phyloP scores from a whole-genome alignment of 2,797 vertebrate species.

The Rhinatrema bivittatum region DNA sequence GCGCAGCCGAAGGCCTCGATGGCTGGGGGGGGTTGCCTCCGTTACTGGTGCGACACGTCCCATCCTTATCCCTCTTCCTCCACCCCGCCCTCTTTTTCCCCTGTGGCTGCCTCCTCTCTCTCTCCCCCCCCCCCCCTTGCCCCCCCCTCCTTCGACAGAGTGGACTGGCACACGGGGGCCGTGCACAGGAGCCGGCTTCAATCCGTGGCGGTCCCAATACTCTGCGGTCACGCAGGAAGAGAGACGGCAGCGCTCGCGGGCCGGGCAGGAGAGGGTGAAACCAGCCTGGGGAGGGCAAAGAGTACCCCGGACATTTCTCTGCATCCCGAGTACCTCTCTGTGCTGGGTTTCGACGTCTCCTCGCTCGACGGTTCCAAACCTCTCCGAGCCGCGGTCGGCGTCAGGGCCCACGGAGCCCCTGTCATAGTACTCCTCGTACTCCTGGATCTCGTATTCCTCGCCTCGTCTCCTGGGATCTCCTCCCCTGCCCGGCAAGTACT shows the following conservation, averaged over 20 bases:
- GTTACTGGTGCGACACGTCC: not conserved
- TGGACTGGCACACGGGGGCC: too few relatives aligned
- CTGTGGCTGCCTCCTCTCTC: not conserved
- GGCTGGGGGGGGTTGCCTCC: not conserved
- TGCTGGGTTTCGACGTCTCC: conserved; percentile 30
- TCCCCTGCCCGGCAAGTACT: conserved; percentile 31
- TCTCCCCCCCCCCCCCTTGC: not conserved
- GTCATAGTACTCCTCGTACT: conserved; percentile 59
- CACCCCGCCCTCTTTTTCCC: too few relatives aligned
- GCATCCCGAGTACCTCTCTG: not conserved
- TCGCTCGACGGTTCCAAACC: conserved; percentile 50
- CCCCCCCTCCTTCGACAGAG: too few relatives aligned
- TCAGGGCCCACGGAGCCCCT: conserved; percentile 36
- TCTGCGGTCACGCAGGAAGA: too few relatives aligned
- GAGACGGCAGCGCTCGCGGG: too few relatives aligned
- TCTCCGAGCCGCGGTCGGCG: not conserved
- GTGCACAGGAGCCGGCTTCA: too few relatives aligned
- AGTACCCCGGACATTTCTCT: too few relatives aligned
- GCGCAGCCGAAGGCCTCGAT: not conserved
- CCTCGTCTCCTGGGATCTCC: not conserved
- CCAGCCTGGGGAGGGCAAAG: too few relatives aligned
- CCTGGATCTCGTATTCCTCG: conserved; percentile 28
- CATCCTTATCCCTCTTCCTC: not conserved
- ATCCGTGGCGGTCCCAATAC: too few relatives aligned
- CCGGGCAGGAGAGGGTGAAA: too few relatives aligned